These are phyloP conservation scores for Phymanthus crucifer DNA, from an alignment of 92 coral and sea anemone genomes.

Conservation along the genomic window DNA sequence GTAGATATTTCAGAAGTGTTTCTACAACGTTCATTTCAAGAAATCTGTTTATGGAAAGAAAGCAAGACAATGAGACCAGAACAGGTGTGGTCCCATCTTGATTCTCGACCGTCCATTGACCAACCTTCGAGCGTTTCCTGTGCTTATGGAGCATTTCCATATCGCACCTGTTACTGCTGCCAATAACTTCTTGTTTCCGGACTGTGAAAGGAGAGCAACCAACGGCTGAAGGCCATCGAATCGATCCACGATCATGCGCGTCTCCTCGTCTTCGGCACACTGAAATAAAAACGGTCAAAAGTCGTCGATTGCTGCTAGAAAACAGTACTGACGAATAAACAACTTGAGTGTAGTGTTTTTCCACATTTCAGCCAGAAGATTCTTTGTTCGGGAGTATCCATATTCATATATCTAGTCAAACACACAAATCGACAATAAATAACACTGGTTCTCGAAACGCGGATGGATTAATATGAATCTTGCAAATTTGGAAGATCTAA, in stretches of 20 bases:
- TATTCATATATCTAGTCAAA: too few relatives aligned
- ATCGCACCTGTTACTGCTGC: slow-evolving; percentile 93
- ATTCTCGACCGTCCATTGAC: not conserved
- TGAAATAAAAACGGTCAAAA: slow-evolving; percentile 22
- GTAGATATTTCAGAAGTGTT: slow-evolving; percentile 68
- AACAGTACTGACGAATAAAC: too few relatives aligned
- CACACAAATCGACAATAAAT: too few relatives aligned
- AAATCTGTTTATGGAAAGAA: slow-evolving; percentile 37
- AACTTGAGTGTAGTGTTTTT: too few relatives aligned
- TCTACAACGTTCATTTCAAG: slow-evolving; percentile 62
- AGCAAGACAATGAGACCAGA: not conserved
- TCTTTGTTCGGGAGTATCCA: too few relatives aligned
- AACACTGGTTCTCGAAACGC: too few relatives aligned
- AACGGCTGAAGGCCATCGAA: slow-evolving; percentile 82
- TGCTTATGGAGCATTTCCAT: slow-evolving; percentile 93
- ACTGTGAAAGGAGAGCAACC: slow-evolving; percentile 67
- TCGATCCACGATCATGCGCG: slow-evolving; percentile 68
- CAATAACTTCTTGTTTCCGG: slow-evolving; percentile 63
- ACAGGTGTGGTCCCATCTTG: not conserved
- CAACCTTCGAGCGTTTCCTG: slow-evolving; percentile 76
- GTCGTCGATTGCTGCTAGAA: too few relatives aligned
- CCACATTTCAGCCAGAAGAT: too few relatives aligned
- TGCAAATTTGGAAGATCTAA: not conserved
- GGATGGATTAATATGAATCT: too few relatives aligned
- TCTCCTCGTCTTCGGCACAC: slow-evolving; percentile 92